Percentiles rank a stretch among this genome's conserved stretches.
These are phyloP conservation scores for Meloidogyne hapla DNA, from an alignment of 1,140 invertebrate genomes.

Conservation along the genomic window DNA sequence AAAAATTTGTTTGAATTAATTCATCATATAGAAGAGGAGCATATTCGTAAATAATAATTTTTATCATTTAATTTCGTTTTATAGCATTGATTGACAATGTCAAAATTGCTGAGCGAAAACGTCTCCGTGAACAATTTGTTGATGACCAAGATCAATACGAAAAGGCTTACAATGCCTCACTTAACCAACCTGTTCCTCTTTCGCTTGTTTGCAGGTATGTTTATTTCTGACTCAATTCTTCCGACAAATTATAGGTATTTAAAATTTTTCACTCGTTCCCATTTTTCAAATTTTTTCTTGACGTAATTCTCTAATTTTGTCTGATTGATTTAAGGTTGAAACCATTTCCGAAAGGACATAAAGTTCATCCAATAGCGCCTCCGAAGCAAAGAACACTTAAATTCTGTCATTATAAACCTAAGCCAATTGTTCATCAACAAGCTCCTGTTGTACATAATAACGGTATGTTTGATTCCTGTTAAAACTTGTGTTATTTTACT, in stretches of 20 bases:
- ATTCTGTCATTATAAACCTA: conserved; percentile 32
- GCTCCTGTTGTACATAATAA: not conserved
- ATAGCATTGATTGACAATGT: conserved; percentile 7
- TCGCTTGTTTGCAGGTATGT: not conserved
- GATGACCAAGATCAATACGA: conserved; percentile 10
- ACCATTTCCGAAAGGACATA: conserved; percentile 29
- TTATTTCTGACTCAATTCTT: no score
- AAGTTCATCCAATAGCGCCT: conserved; percentile 16
- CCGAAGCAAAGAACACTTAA: conserved; percentile 15
- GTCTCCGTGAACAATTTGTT: not conserved
- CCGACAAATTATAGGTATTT: no score
- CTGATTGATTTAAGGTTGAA: conserved; percentile 22
- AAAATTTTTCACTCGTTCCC: no score
- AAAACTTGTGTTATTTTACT: not conserved
- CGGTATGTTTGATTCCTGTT: not conserved
- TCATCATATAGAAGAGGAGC: conserved; percentile 30
- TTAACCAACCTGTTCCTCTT: conserved; percentile 13
- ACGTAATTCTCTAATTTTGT: no score
- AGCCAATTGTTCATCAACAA: not conserved
- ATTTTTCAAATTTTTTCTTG: no score
- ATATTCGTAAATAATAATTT: conserved; percentile 19
- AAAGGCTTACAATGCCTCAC: not conserved
- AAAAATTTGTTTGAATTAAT: conserved; percentile 26
- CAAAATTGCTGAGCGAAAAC: not conserved
- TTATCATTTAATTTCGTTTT: conserved; percentile 4